These are phyloP conservation scores for Nemotelus nigrinus DNA, from an alignment of 2,888 invertebrate species.

Conservation along the genomic window DNA sequence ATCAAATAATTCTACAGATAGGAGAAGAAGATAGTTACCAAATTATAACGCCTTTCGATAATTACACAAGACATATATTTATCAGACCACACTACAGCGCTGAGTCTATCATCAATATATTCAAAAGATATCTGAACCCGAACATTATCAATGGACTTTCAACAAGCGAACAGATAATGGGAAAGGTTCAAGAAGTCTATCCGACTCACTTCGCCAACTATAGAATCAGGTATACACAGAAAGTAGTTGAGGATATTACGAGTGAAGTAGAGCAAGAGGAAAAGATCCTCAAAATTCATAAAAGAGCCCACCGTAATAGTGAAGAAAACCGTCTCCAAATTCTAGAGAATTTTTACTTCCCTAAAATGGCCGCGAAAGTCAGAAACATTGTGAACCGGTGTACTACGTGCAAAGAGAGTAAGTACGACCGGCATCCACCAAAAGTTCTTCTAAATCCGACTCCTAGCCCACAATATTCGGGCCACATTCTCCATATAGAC, in stretches of 20 bases:
- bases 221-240: background rate
- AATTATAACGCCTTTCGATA: background rate
- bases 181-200: constrained; percentile 13
- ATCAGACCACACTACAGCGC: background rate
- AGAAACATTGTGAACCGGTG: constrained; percentile 4
- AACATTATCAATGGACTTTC: constrained; percentile 11
- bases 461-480: background rate
- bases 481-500: constrained; percentile 19
- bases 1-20: background rate
- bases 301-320: constrained; percentile 5
- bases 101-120: background rate
- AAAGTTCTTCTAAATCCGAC: constrained; percentile 4
- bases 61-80: constrained; percentile 1
- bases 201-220: background rate
- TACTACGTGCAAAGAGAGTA: constrained; percentile 1
- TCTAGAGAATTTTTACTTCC: constrained; percentile 17
- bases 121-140: constrained; percentile 28
- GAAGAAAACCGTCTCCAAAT: background rate
- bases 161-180: constrained; percentile 3
- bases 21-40: constrained; percentile 5
- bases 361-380: constrained; percentile 20
- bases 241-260: too few species aligned
- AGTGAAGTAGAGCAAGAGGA: too few species aligned
- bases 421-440: constrained; percentile 24
- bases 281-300: too few species aligned